Evolutionary conservation across 2,888 invertebrate genomes (phyloP), one percentile per base, ranked within the genome.

Genomic region (Protonemura montana): DNA sequence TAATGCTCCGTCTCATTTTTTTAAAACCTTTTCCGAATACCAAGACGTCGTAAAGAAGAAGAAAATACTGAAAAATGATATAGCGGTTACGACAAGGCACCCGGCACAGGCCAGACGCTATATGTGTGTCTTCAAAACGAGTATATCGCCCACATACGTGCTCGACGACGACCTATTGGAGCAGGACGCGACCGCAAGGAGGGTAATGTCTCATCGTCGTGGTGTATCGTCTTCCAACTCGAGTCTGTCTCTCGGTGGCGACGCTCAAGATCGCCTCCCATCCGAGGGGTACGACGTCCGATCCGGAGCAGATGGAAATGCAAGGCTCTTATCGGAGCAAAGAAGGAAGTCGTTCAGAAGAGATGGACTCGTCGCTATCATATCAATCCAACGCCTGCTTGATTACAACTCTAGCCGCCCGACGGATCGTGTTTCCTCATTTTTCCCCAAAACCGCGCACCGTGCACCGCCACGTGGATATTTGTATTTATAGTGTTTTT

Each of bases 1-100:
- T 78, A 81, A 28, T 81, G n/a, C 30, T 25, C 27, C n/a, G 59
- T 28, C 27, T 84, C 84, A 84, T 76, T 29, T 84, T 83, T 76
- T 59, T 76, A 25, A 76, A 84, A 42, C 59, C 59, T 29, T 13
- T 76, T 27, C 27, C 59, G 59, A 84, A 84, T 84, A 26, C 84
- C 29, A 29, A 81, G 81, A 59, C 13, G 82, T 83, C 82, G 26
- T 83, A 83, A 83, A 83, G 42, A 35, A 10, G 13, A 21, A 59
- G 13, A 42, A 83, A 83, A 83, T 83, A 83, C 35, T 7, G 82
- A 35, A 83, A 83, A 35, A 83, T 26, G 78, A 78, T 25, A 25
- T 28, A 26, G 25, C 78, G 78, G 78, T 78, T 78, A 78, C 26
- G 78, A 27, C 28, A 25, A 7, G 5, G 78, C 78, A 26, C 78